Evolutionary conservation across 2,888 invertebrate species (phyloP).

Genomic region (Frankliniella intonsa): DNA sequence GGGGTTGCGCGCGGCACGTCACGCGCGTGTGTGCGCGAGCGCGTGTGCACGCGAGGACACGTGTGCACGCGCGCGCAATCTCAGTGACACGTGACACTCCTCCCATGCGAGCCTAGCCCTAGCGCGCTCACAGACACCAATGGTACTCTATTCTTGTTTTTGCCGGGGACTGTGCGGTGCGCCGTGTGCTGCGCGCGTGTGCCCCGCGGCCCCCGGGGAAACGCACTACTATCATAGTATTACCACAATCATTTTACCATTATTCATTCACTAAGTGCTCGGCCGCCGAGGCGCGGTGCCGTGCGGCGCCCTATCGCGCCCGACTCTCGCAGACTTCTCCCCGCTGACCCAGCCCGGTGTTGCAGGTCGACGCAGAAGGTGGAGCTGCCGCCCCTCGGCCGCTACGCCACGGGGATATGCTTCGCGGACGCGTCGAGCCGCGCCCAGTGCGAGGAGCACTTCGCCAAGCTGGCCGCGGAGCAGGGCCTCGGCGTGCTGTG

Average conservation of each 20-base stretch:
- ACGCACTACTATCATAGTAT: neutral
- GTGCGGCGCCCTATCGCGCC: no score
- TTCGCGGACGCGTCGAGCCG: constrained; percentile 84
- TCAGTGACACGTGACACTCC: neutral
- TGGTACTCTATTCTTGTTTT: neutral
- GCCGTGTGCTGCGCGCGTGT: no score
- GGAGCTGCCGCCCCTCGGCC: constrained; percentile 77
- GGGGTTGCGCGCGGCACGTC: no score
- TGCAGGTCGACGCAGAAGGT: constrained; percentile 74
- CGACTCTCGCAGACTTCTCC: neutral
- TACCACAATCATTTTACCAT: no score
- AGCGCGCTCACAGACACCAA: neutral
- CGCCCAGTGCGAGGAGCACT: constrained; percentile 72
- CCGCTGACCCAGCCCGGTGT: constrained; percentile 35
- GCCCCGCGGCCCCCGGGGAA: neutral
- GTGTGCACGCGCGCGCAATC: neutral
- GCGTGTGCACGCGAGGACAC: neutral
- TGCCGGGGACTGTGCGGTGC: neutral
- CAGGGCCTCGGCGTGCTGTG: constrained; percentile 76
- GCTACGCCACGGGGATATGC: constrained; percentile 94
- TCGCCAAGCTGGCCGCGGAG: constrained; percentile 73
- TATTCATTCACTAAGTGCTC: no score
- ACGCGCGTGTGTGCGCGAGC: no score
- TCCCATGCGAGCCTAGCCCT: neutral
- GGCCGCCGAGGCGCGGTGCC: no score